phyloP scores from a whole-genome alignment of 2,888 invertebrate species.

The Leucania comma region DNA sequence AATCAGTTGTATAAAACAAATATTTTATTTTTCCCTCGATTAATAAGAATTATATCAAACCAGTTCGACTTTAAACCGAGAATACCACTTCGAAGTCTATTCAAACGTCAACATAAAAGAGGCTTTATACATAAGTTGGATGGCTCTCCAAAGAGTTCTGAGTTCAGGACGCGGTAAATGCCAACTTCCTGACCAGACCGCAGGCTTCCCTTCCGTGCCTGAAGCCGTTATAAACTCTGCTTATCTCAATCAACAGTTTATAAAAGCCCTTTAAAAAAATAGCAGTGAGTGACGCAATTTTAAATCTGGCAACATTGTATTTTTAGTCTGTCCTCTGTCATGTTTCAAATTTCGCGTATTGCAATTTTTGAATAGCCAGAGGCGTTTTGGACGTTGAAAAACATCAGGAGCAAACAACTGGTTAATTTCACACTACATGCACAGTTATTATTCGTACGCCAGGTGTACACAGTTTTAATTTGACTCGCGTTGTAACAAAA shows the following conservation, averaged over 20 bases:
- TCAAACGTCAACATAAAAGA: slow-evolving; percentile 3
- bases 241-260: slow-evolving; percentile 32
- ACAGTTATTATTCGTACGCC: slow-evolving; percentile 20
- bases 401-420: slow-evolving; percentile 4
- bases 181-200: slow-evolving; percentile 47
- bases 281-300: slow-evolving; percentile 20
- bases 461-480: slow-evolving; percentile 19
- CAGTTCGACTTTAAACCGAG: slow-evolving; percentile 14
- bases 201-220: slow-evolving; percentile 30
- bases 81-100: slow-evolving; percentile 26
- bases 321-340: slow-evolving; percentile 1
- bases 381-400: slow-evolving; percentile 22
- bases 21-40: neutral
- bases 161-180: slow-evolving; percentile 52
- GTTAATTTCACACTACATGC: slow-evolving; percentile 26
- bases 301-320: slow-evolving; percentile 10
- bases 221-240: slow-evolving; percentile 10
- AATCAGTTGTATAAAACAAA: neutral
- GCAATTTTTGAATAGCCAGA: slow-evolving; percentile 11
- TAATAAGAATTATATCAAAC: neutral
- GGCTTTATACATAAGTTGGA: slow-evolving; percentile 30
- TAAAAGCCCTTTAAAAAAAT: slow-evolving; percentile 18
- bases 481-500: slow-evolving; percentile 13
- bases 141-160: slow-evolving; percentile 25
- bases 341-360: neutral